Conservation (phyloP, 1,140 invertebrate species). For the Pollicipes pollicipes region DNA sequence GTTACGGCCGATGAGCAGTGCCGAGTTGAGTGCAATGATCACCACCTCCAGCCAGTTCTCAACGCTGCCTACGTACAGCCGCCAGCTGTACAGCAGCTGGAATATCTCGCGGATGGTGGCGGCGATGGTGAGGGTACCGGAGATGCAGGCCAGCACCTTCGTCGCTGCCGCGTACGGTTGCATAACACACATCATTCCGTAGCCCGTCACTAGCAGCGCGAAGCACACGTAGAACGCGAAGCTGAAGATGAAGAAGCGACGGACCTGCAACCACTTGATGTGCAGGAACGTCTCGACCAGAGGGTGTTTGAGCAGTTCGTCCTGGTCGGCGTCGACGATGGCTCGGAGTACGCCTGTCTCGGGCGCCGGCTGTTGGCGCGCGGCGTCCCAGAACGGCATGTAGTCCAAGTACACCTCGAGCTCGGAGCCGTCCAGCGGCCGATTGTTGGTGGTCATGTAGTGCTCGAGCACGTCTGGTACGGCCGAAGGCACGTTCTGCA, state of each 20-base stretch:
- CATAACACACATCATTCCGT: constrained; percentile 24
- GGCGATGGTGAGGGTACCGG: not conserved
- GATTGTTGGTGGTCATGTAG: not conserved
- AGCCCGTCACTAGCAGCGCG: constrained; percentile 41
- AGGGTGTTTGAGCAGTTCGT: constrained; percentile 20
- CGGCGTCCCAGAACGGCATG: not conserved
- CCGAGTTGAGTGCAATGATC: not conserved
- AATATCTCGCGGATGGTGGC: not conserved
- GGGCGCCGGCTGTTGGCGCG: not conserved
- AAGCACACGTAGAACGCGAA: constrained; percentile 52
- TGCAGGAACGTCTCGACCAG: constrained; percentile 20
- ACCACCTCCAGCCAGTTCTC: not conserved
- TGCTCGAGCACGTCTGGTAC: not conserved
- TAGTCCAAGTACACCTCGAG: not conserved
- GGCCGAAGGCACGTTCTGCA: not conserved
- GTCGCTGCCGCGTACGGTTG: not conserved
- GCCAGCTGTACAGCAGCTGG: not conserved
- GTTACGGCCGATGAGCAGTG: not conserved
- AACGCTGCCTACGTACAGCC: not conserved
- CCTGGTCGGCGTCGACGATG: constrained; percentile 13
- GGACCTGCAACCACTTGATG: constrained; percentile 58
- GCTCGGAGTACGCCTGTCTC: not conserved
- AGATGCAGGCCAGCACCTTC: not conserved
- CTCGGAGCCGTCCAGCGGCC: not conserved
- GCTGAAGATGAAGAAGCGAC: constrained; percentile 61